Evolutionary conservation across 2,797 vertebrate species (phyloP).

Genomic region (Taenioides sp.): DNA sequence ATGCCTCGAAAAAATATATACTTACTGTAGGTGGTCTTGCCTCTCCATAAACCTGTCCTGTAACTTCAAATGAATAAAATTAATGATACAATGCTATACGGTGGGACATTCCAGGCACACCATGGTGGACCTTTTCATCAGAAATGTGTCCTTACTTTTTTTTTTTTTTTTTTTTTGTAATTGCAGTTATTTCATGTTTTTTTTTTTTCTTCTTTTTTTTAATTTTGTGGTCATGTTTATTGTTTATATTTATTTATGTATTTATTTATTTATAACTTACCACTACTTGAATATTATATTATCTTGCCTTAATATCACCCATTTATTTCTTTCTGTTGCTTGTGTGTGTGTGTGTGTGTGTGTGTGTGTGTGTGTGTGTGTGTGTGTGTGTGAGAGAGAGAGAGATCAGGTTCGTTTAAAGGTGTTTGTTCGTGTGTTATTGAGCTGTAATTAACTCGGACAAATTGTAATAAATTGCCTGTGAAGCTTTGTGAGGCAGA

Average conservation of each 20-base stretch:
- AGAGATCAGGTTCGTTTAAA: constrained; percentile 21
- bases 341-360: constrained; percentile 3
- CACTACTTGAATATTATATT: neutral
- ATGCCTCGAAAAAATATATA: no score
- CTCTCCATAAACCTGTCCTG: no score
- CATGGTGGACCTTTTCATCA: no score
- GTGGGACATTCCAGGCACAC: no score
- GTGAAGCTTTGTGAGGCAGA: constrained; percentile 19
- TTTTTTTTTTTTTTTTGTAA: neutral
- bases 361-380: constrained; percentile 2
- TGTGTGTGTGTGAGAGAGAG: neutral
- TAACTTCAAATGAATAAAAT: no score
- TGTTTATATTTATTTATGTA: no score
- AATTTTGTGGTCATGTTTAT: neutral
- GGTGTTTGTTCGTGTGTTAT: constrained; percentile 47
- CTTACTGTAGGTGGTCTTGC: no score
- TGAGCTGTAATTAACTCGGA: constrained; percentile 52
- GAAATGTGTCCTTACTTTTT: neutral
- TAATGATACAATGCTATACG: no score
- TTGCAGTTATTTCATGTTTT: neutral
- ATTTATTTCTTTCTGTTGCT: neutral
- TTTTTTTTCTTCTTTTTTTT: no score
- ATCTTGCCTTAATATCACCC: neutral
- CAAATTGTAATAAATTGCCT: constrained; percentile 38
- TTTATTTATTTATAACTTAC: no score